Percentiles rank a stretch among this genome's conserved stretches.
phyloP scores from a whole-genome alignment of 2,113 vertebrate genomes.

The Martes martes region DNA sequence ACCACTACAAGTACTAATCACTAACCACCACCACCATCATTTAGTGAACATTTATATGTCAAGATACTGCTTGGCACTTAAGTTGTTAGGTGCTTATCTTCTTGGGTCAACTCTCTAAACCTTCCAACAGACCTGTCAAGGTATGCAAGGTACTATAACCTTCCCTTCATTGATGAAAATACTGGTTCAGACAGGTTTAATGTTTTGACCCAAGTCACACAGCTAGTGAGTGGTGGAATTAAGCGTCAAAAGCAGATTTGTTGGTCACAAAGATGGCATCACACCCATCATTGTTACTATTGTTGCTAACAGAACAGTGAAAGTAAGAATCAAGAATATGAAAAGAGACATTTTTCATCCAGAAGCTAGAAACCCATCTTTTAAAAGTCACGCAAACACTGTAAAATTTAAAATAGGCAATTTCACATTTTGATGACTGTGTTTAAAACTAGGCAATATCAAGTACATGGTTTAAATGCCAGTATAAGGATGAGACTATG shows the following conservation, averaged over 20 bases:
- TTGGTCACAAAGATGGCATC: background rate
- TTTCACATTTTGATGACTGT: constrained; percentile 56
- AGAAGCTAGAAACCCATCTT: constrained; percentile 37
- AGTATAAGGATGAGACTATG: background rate
- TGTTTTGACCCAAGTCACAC: background rate
- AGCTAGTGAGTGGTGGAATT: background rate
- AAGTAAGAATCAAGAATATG: background rate
- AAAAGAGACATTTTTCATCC: constrained; percentile 41
- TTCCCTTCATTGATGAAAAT: background rate
- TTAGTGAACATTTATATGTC: background rate
- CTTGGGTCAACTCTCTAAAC: background rate
- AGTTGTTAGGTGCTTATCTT: background rate
- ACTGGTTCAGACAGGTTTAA: background rate
- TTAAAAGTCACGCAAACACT: constrained; percentile 65
- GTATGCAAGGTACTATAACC: background rate
- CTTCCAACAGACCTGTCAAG: background rate
- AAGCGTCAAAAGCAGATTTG: background rate
- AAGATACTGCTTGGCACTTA: background rate
- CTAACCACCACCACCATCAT: background rate
- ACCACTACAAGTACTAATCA: background rate
- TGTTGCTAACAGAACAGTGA: background rate
- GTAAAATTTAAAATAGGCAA: constrained; percentile 63
- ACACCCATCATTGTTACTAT: background rate
- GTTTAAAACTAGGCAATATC: constrained; percentile 38
- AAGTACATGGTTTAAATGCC: constrained; percentile 32